Evolutionary conservation across 2,888 invertebrate species (phyloP).

Genomic region (Vanessa cardui): DNA sequence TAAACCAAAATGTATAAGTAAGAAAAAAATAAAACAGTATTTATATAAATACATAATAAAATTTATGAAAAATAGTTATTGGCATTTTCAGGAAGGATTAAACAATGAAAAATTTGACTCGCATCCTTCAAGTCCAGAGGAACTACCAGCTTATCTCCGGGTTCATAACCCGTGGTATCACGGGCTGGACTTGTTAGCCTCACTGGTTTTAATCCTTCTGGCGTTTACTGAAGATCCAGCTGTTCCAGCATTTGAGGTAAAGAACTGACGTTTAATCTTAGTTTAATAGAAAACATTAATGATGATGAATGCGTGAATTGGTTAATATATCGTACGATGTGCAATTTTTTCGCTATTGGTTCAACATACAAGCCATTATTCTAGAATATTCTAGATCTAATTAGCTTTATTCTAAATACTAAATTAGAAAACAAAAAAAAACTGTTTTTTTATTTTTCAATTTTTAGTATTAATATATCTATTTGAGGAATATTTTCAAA

Average conservation of each 20-base stretch:
- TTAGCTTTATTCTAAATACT: too few relatives aligned
- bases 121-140: conserved; percentile 91
- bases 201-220: conserved; percentile 87
- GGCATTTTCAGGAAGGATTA: conserved; percentile 88
- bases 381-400: too few relatives aligned
- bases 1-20: too few relatives aligned
- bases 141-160: conserved; percentile 92
- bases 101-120: conserved; percentile 96
- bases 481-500: background rate
- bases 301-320: too few relatives aligned
- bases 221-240: conserved; percentile 93
- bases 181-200: conserved; percentile 89
- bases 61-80: background rate
- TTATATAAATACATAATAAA: too few relatives aligned
- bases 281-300: background rate
- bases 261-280: background rate
- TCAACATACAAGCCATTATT: too few relatives aligned
- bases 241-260: conserved; percentile 86
- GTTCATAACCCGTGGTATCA: conserved; percentile 95
- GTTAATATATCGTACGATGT: too few relatives aligned
- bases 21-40: background rate
- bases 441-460: too few relatives aligned
- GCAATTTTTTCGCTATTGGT: too few relatives aligned
- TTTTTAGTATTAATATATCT: too few relatives aligned
- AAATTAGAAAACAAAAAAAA: too few relatives aligned